A percentile compares a stretch with the other conserved stretches of the same genome.
These are phyloP conservation scores for Oxygymnocypris stewartii DNA, from an alignment of 2,113 vertebrate genomes.

Conservation along the genomic window DNA sequence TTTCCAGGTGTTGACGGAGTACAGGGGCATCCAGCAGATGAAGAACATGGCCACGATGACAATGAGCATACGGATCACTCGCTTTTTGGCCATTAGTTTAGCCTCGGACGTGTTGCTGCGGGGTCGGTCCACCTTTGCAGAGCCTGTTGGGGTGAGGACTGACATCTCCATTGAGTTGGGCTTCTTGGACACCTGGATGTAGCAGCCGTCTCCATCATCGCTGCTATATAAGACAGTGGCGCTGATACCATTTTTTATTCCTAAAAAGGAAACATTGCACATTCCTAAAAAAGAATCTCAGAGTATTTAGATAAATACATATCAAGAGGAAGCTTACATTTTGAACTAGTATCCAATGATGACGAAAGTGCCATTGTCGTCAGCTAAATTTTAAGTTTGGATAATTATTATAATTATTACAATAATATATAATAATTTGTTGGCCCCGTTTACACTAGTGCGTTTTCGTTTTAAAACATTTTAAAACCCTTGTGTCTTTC, in stretches of 20 bases:
- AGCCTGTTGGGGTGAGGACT: constrained; percentile 61
- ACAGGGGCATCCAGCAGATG: constrained; percentile 93
- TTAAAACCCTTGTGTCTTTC: background rate
- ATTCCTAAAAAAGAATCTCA: background rate
- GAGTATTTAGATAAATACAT: background rate
- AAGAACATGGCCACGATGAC: constrained; percentile 93
- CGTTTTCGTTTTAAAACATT: too few species aligned
- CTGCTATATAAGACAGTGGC: constrained; percentile 45
- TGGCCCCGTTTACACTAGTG: too few species aligned
- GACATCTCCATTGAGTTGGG: constrained; percentile 83
- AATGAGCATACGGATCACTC: constrained; percentile 93
- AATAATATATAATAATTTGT: too few species aligned
- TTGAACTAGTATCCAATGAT: background rate
- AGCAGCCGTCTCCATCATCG: constrained; percentile 88
- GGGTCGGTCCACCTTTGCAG: constrained; percentile 67
- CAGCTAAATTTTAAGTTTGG: background rate
- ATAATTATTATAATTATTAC: background rate
- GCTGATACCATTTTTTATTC: constrained; percentile 66
- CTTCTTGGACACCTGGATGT: constrained; percentile 78
- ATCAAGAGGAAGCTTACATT: background rate
- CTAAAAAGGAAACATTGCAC: constrained; percentile 56
- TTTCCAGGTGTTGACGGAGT: constrained; percentile 90
- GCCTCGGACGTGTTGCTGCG: constrained; percentile 82
- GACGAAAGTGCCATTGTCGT: background rate
- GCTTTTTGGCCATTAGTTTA: constrained; percentile 89